Conservation (phyloP, 2,888 invertebrate genomes). For the Cheilosia pagana region DNA sequence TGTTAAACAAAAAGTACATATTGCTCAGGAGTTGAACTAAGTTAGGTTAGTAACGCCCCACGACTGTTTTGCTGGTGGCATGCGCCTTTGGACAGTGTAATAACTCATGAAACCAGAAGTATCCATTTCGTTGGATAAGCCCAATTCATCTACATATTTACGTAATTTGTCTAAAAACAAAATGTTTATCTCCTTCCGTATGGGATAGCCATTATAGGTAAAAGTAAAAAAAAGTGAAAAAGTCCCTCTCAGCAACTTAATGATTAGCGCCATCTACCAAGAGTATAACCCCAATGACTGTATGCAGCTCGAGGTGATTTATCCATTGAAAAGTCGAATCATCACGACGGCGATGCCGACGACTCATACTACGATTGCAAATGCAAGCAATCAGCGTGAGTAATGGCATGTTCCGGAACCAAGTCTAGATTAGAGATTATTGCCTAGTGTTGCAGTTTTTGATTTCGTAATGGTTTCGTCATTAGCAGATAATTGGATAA, state of each 20-base stretch:
- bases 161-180: background rate
- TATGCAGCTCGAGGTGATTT: background rate
- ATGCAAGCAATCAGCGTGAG: constrained; percentile 22
- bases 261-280: constrained; percentile 23
- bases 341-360: background rate
- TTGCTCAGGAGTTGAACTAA: background rate
- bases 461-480: constrained; percentile 39
- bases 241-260: constrained; percentile 1
- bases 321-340: constrained; percentile 13
- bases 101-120: background rate
- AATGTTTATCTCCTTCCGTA: background rate
- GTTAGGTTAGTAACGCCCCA: background rate
- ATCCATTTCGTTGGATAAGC: no score
- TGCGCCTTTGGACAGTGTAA: background rate
- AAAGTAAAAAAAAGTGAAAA: constrained; percentile 13
- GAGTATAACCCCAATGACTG: background rate
- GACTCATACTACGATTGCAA: background rate
- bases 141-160: no score
- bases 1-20: background rate
- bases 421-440: constrained; percentile 16
- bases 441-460: constrained; percentile 38
- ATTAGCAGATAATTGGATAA: constrained; percentile 38
- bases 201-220: background rate
- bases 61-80: background rate
- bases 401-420: constrained; percentile 24